A percentile compares a stretch with the other conserved stretches of the same genome.
These are phyloP conservation scores for Sardina pilchardus DNA, from an alignment of 2,113 vertebrate genomes.

Conservation along the genomic window DNA sequence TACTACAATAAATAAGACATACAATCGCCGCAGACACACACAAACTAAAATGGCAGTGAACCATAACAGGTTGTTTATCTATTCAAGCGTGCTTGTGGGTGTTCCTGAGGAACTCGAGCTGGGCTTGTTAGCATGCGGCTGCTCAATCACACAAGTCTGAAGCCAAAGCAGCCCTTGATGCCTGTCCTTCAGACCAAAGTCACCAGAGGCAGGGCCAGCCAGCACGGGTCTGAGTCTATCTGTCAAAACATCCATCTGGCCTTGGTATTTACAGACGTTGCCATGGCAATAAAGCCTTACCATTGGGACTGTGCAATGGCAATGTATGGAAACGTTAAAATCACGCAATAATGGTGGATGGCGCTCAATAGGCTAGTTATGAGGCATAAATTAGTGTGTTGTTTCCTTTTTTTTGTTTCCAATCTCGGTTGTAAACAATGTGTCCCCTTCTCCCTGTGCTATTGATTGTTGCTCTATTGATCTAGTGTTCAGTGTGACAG, in stretches of 20 bases:
- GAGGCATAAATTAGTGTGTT: neutral
- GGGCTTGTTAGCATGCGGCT: neutral
- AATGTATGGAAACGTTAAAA: neutral
- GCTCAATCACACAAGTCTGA: neutral
- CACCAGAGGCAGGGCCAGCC: conserved; percentile 3
- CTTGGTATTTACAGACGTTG: neutral
- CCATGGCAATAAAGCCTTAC: neutral
- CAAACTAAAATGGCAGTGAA: no score
- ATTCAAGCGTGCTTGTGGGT: neutral
- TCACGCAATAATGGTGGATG: neutral
- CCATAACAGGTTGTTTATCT: neutral
- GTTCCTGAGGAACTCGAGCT: neutral
- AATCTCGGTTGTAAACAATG: neutral
- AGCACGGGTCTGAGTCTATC: neutral
- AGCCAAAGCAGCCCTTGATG: neutral
- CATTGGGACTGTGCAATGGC: neutral
- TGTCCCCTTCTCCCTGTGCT: neutral
- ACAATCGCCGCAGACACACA: no score
- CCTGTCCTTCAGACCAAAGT: conserved; percentile 18
- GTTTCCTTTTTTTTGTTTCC: neutral
- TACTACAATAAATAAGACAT: no score
- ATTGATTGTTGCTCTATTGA: neutral
- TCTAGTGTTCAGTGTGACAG: neutral
- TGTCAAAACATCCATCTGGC: conserved; percentile 18
- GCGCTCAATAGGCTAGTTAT: neutral